Evolutionary conservation across 2,113 vertebrate genomes (phyloP), one percentile per base, ranked within the genome.

Genomic region (Hydrolagus affinis): DNA sequence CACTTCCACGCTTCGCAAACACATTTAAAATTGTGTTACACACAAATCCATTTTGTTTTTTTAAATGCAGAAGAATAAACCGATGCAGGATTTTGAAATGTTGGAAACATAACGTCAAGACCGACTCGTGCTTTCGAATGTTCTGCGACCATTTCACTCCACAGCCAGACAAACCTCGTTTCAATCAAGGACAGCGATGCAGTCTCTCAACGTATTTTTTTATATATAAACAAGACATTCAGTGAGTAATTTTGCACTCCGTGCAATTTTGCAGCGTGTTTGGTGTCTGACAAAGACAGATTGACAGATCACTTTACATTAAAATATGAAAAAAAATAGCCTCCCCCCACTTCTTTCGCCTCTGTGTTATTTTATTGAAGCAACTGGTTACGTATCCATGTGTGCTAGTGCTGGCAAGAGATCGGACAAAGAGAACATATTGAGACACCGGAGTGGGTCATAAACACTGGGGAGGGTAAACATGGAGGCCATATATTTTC

Each of bases 221-320:
- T 64, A 14, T n/a, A n/a, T n/a, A n/a, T n/a, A 8, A 28, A 12
- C 44, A 44, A 44, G 44, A 44, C n/a, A 60, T 78, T 78, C 8
- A 78, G 57, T 59, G 4, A 78, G 76, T 23, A 62, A n/a, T 60
- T 59, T 44, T 78, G 57, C 2, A 78, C 76, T 10, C 56, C 15
- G 76, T 60, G 76, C 23, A 78, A 78, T 78, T 59, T 80, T 80
- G 77, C 77, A 64, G 14, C 23, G 59, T 64, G 76, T 62, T 23
- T 30, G 19, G 73, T 10, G 23, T 11, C 75, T 78, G 75, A 78
- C 76, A 80, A 44, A 60, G 76, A 80, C 23, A 64, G 76, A 80
- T 80, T 80, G 76, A 62, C n/a, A 60, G 11, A 8, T 80, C 28
- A 80, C 60, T 80, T 80, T 62, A 28, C 8, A 2, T 30, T 12